Base-by-base conservation (phyloP, 2,888 invertebrate genomes). In the Euplexia lucipara region DNA sequence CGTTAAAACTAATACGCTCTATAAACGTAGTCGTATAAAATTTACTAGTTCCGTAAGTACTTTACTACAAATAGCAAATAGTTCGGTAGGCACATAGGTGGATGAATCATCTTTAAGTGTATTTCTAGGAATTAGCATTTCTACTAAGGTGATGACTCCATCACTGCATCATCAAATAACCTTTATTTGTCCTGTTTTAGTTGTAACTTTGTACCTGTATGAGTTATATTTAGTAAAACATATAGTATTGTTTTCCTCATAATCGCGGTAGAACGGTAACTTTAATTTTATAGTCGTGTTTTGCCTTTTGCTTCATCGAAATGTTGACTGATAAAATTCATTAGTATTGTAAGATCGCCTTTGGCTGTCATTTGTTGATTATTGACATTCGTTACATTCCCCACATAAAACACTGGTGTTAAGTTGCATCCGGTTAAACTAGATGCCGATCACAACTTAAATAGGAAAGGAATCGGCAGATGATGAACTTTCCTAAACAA, bases 1-100 rank as follows among this genome's bases (percentile, higher is more conserved):
- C 64, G 18, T 71, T 56, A 59, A 73, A 64, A 57, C 35, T 70
- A 65, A 48, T 53, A 62, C n/a, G 51, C 41, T 47, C 41, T 52
- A 47, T 48, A 45, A 49, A 51, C 49, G 2, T 30, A 14, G 26
- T 37, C 22, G 20, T 16, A 34, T 57, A 63, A 74, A 49, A 41
- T 72, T 59, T 37, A 70, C 42, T 45, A 70, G 26, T 20, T 41
- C 8, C 20, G 0, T n/a, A n/a, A n/a, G n/a, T 35, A 26, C 10
- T 32, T 62, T 41, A 67, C 26, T 59, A 44, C 22, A 22, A 48
- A 52, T 71, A 57, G 47, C 42, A 66, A 52, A 37, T 47, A 52
- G 42, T 45, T 52, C 8, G 9, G 32, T 22, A 41, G 35, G 22
- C 34, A 37, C 16, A 12, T 37, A 26, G 9, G 18, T 32, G 0